Evolutionary conservation across 2,888 invertebrate genomes (phyloP).

Genomic region (Caenorhabditis sulstoni): DNA sequence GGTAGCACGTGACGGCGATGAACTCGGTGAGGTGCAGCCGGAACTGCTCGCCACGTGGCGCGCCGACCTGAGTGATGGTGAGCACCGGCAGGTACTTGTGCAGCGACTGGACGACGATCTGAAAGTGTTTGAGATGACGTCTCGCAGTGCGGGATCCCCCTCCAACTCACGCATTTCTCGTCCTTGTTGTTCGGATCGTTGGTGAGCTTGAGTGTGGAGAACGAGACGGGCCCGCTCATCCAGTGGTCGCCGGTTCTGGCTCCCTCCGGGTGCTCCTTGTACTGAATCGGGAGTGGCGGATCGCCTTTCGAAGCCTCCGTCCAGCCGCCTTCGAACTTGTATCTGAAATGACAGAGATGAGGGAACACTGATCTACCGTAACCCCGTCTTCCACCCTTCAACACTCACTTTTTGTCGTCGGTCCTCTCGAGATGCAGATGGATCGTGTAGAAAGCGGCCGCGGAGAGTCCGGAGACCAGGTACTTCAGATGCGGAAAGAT

Average conservation of each 20-base stretch:
- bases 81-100: constrained; percentile 48
- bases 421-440: constrained; percentile 32
- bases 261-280: constrained; percentile 21
- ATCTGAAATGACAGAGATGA: no score
- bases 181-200: constrained; percentile 6
- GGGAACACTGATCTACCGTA: no score
- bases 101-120: constrained; percentile 36
- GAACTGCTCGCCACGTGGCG: constrained; percentile 9
- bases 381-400: no score
- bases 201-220: constrained; percentile 24
- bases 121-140: not conserved
- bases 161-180: constrained; percentile 18
- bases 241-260: constrained; percentile 27
- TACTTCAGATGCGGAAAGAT: constrained; percentile 44
- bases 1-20: constrained; percentile 34
- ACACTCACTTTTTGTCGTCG: constrained; percentile 45
- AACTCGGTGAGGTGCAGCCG: constrained; percentile 22
- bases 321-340: constrained; percentile 47
- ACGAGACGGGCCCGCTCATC: constrained; percentile 22
- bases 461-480: constrained; percentile 21
- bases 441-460: constrained; percentile 10
- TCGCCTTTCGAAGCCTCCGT: constrained; percentile 13
- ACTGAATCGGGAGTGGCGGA: not conserved
- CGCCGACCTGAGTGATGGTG: constrained; percentile 5
- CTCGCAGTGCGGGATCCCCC: no score